Conservation (phyloP, 2,113 vertebrate species). For the Paramisgurnus dabryanus region DNA sequence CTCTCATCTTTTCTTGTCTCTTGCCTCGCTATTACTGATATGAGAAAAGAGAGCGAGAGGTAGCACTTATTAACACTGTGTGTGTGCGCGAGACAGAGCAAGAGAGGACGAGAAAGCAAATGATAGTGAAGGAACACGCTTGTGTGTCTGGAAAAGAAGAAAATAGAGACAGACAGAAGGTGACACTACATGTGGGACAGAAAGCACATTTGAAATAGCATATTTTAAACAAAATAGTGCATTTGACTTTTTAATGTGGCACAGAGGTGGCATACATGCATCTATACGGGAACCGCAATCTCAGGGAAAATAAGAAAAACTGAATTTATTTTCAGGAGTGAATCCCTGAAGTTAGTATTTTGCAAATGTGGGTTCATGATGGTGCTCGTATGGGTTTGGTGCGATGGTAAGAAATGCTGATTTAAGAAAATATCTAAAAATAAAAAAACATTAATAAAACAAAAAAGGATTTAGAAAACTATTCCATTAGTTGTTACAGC, state of each 20-base stretch:
- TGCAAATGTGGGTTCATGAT: no score
- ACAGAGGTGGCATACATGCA: not conserved
- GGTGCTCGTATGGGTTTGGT: no score
- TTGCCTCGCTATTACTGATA: slow-evolving; percentile 25
- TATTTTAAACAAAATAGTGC: not conserved
- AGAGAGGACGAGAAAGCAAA: slow-evolving; percentile 13
- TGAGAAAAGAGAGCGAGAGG: slow-evolving; percentile 25
- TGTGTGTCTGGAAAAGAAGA: not conserved
- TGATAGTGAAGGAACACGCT: not conserved
- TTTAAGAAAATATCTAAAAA: no score
- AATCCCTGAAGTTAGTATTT: no score
- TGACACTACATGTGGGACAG: not conserved
- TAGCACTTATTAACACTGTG: slow-evolving; percentile 38
- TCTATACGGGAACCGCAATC: no score
- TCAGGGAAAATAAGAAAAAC: no score
- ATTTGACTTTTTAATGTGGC: not conserved
- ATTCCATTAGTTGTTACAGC: no score
- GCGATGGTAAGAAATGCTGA: no score
- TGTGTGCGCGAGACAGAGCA: slow-evolving; percentile 17
- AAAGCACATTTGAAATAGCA: not conserved
- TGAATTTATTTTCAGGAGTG: no score
- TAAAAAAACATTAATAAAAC: no score
- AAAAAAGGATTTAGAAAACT: no score
- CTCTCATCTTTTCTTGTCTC: slow-evolving; percentile 32
- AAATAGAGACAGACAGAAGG: not conserved